Evolutionary conservation across 2,888 invertebrate genomes (phyloP), one percentile per base, ranked within the genome.

Genomic region (Ariolimax columbianus): DNA sequence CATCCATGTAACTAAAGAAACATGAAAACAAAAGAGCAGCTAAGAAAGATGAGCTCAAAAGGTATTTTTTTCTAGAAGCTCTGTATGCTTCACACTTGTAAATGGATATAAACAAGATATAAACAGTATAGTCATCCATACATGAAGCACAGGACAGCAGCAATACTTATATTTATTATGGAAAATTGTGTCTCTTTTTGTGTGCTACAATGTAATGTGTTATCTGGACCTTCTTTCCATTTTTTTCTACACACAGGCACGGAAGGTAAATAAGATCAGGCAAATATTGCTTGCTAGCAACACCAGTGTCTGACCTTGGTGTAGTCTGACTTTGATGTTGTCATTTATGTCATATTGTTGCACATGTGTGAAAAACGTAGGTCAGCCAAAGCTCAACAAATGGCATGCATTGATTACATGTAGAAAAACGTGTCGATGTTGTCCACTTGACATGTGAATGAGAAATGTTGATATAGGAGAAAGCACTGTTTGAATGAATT

Each of bases 241-340:
- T 66, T 79, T 79, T 43, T 30, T 79, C 17, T 63, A 3, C 38
- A 40, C n/a, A 78, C 79, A 79, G 79, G 79, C 43, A n/a, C 79
- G 47, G 47, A 63, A 79, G 79, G 79, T 79, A 79, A 79, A 66
- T 78, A 36, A 38, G 59, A 59, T 38, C 43, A 43, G 33, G 75
- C 51, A 63, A 43, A 79, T 33, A 19, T 79, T 79, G 63, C 66
- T 79, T 79, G 79, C 79, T 79, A 36, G 2, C 30, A 75, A 47
- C 73, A 66, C 6, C 1, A 68, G 7, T 63, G 51, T 30, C 77
- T 38, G 33, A 23, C 33, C 47, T 47, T 40, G 7, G 23, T 51
- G 47, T 55, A 40, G 4, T 23, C 6, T 75, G 6, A 55, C 19
- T 23, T 78, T 78, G 78, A 63, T 78, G 78, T 79, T 66, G 79